Evolutionary conservation across 2,113 vertebrate genomes (phyloP), one percentile per base, ranked within the genome.

Genomic region (Plestiodon gilberti): DNA sequence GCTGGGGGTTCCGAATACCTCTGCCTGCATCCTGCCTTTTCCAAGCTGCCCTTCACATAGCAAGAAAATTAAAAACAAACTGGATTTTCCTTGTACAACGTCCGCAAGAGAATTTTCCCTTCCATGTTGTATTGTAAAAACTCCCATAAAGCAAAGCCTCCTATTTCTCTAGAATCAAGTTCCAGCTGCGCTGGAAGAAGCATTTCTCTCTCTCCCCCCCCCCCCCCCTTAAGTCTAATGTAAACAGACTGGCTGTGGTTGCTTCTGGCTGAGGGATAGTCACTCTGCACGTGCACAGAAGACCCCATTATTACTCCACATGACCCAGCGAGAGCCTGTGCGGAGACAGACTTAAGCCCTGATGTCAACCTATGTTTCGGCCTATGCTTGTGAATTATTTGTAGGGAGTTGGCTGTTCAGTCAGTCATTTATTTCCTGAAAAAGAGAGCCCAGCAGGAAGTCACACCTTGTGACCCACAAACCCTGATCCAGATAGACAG

Each of bases 361-460:
- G 43, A 48, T 48, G 43, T 48, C 43, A 79, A 79, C 35, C 55
- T 20, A 79, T 14, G 38, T 33, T 38, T 61, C 35, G 15, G 33
- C 3, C 76, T 77, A 4, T 30, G 18, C n/a, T 73, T 14, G 18
- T 17, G 85, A 52, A 84, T 77, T 55, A 81, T 85, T 2, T 61
- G 10, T 22, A 73, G 0, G 3, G 35, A 78, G 35, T 38, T 76
- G 38, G 35, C 76, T 2, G 0, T 2, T 73, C n/a, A 0, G 3
- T 74, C 0, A 23, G 62, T 33, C 13, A 23, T 28, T 30, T 25
- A 14, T 40, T 62, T 79, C 78, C 33, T 25, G 23, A 62, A 13
- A 79, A 79, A 62, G 25, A 52, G 9, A 23, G 61, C 4, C 11
- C 40, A 22, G 23, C 70, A 64, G 35, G 78, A 25, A 40, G 57